A percentile compares a stretch with the other conserved stretches of the same genome.
phyloP scores from a whole-genome alignment of 2,888 invertebrate species.

The Sepioteuthis lessoniana region DNA sequence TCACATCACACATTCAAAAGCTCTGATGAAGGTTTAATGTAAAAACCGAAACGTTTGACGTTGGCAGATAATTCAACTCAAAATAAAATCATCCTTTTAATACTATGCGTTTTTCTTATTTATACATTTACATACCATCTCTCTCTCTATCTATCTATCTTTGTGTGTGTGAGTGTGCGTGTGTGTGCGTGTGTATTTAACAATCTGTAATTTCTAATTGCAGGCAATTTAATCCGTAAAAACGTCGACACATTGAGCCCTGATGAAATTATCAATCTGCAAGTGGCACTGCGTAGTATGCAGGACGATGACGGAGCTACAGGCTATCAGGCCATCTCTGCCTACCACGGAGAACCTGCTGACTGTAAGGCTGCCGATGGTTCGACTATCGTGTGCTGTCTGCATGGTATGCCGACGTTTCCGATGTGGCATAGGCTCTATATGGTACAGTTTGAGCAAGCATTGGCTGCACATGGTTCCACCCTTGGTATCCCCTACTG shows the following conservation, averaged over 20 bases:
- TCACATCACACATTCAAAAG: too few species aligned
- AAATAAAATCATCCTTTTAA: too few species aligned
- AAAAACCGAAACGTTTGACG: too few species aligned
- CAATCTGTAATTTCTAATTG: neutral
- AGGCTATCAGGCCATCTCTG: slow-evolving; percentile 55
- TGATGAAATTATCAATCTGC: slow-evolving; percentile 52
- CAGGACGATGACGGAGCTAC: slow-evolving; percentile 49
- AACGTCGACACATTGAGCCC: slow-evolving; percentile 53
- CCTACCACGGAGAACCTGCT: slow-evolving; percentile 56
- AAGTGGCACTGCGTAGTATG: slow-evolving; percentile 51
- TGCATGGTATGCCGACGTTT: slow-evolving; percentile 55
- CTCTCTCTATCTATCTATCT: too few species aligned
- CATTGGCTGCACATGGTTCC: neutral
- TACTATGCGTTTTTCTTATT: too few species aligned
- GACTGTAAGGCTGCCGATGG: slow-evolving; percentile 50
- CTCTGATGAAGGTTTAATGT: too few species aligned
- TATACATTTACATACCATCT: too few species aligned
- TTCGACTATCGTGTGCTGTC: slow-evolving; percentile 52
- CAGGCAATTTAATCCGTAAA: slow-evolving; percentile 53
- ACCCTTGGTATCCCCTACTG: slow-evolving; percentile 56
- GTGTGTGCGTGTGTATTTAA: too few species aligned
- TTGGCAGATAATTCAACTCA: too few species aligned
- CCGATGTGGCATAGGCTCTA: slow-evolving; percentile 56
- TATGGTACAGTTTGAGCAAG: slow-evolving; percentile 53
- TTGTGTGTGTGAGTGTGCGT: too few species aligned